phyloP scores from a whole-genome alignment of 1,140 invertebrate species.

The Wasmannia auropunctata region DNA sequence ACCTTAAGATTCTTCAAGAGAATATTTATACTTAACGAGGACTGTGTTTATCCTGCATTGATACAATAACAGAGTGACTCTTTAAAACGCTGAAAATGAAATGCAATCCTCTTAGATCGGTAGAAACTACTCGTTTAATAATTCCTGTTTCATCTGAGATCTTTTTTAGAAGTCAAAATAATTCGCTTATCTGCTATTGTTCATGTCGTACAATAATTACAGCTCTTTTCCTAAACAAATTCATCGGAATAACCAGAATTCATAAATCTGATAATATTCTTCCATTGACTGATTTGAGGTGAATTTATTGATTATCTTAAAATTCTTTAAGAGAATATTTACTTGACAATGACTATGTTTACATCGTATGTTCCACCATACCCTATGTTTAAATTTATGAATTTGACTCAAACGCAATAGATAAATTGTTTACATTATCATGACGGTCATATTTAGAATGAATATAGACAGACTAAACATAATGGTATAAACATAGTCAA shows the following conservation, averaged over 20 bases:
- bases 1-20: neutral
- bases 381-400: too few relatives aligned
- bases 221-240: neutral
- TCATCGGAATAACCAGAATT: neutral
- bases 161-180: neutral
- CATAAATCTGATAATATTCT: neutral
- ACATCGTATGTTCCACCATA: too few relatives aligned
- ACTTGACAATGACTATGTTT: neutral
- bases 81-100: neutral
- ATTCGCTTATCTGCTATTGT: neutral
- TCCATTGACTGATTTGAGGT: neutral
- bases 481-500: too few relatives aligned
- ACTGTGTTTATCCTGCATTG: neutral
- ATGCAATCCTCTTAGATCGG: neutral
- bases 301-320: neutral
- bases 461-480: too few relatives aligned
- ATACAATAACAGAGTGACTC: neutral
- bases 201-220: neutral
- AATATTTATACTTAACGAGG: neutral
- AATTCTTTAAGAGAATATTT: neutral
- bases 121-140: neutral
- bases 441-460: too few relatives aligned
- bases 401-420: too few relatives aligned
- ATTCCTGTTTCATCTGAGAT: neutral
- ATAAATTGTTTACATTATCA: too few relatives aligned